Base-by-base conservation (phyloP, 1,140 invertebrate genomes). In the Drosophila subobscura region DNA sequence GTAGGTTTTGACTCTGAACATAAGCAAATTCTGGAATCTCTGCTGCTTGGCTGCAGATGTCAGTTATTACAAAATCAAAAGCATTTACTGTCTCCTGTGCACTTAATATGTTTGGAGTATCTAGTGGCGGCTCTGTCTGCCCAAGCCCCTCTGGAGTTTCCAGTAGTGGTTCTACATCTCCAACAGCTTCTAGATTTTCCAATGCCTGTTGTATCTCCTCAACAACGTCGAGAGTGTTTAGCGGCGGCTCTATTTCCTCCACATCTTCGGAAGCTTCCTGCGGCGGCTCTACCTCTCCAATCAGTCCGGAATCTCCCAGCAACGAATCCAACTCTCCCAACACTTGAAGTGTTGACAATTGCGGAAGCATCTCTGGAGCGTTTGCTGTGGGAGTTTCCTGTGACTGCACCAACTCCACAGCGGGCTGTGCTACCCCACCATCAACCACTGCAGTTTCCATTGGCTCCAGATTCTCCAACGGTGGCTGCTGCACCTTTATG, bases 1-100 rank as follows among this genome's bases (percentile, higher is more conserved):
- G 63, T 3, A 47, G n/a, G 3, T 41, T 8, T 5, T 22, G 23
- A 2, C 40, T 37, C 8, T 42, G 20, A 8, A 14, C 20, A 2
- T n/a, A 0, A 22, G 14, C 27, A 3, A 4, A 6, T 3, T 6
- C 0, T 23, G 8, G 4, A 1, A 16, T 12, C 10, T 53, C 10
- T 20, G 54, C 51, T 5, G 47, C 64, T 20, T 89, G 76, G 37
- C 79, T 89, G 49, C 72, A 89, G 44, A 89, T 79, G 14, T 29
- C 84, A 2, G 84, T 89, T 49, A 89, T 89, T 14, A 89, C 58
- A 61, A 89, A 50, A 44, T 49, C 76, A n/a, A 71, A 70, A 25
- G n/a, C n/a, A 20, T 59, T 10, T 3, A 12, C 7, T 10, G 23
- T 14, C 14, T 27, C n/a, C 12, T 3, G 16, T 7, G 4, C 33